Evolutionary conservation across 2,797 vertebrate species (phyloP), one percentile per base, ranked within the genome.

Genomic region (Loriculus beryllinus): DNA sequence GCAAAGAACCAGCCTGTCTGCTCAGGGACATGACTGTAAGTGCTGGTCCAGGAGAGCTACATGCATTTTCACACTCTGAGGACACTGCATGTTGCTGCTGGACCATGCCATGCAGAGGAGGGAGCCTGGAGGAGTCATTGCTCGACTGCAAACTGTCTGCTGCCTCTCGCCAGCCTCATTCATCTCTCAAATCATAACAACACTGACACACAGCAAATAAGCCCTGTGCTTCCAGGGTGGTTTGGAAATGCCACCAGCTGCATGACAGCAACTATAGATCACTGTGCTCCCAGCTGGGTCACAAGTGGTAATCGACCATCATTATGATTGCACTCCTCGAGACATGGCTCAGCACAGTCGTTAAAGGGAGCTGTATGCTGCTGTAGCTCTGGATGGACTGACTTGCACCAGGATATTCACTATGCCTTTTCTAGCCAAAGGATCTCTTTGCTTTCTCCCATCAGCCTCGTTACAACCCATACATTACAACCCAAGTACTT

Each of bases 311-410:
- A 63, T 47, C 12, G 18, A 40, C 86, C 43, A 9, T n/a, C 52
- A 3, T 19, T 33, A 18, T 0, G 0, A 16, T 5, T 13, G 29
- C 8, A 1, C 16, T 56, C 47, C 42, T 59, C 33, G 7, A 49
- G 76, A 26, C 10, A 1, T 3, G 25, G 39, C 76, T 91, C 40
- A 25, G 56, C 40, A 26, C 17, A 13, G 40, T 31, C 7, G 1
- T 9, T 33, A 21, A 21, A 29, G 49, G 28, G 35, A 84, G 33
- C 48, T 71, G 8, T 3, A 1, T 12, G 63, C 56, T 51, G 17
- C 31, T 21, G 8, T 7, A 35, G 65, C 39, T 65, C 7, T 25
- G 16, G 26, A 4, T 16, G 37, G 35, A 20, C 42, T 39, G 67
- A 14, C 29, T 71, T 67, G 43, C 62, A 29, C 39, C 42, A 49